Evolutionary conservation across 2,113 vertebrate genomes (phyloP), one percentile per base, ranked within the genome.

Genomic region (Tyrannus savana): DNA sequence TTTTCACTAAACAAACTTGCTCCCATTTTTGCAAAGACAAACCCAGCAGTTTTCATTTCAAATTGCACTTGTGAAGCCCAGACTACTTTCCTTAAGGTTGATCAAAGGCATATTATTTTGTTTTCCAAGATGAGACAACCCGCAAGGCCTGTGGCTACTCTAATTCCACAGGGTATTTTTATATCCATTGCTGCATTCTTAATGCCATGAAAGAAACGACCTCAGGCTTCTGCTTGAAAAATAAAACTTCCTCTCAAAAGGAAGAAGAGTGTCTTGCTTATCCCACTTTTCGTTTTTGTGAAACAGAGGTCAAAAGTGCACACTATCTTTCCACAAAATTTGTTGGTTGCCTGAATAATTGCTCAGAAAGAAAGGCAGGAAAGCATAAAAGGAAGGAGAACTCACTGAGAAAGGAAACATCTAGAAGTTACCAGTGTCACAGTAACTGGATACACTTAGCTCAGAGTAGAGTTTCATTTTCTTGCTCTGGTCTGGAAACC

Each of bases 261-360:
- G 67, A 84, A 81, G 47, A 80, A 35, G 42, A 71, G 19, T 21
- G 22, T 78, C 73, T 73, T 63, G 17, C 28, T 91, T 53, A 94
- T 77, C 56, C 31, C 30, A 33, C 56, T 95, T 74, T n/a, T 52
- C 27, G 41, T 71, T 85, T 86, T 63, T 74, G 56, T 68, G 35
- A 90, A 93, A 59, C 63, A 71, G 41, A 79, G 77, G 78, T 76
- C 50, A n/a, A 88, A 79, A 81, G 59, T 71, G 74, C 93, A 86
- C 74, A 60, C 82, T 31, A 78, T 86, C 68, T 78, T 81, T 46
- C 74, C 87, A 64, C 47, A 91, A 74, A 78, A 86, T 39, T 50
- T 60, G 14, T 6, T 88, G 90, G 94, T 96, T 96, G 97, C 94
- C 74, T 94, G 87, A 97, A 92, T 33, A 95, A 90, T 87, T 59